A percentile compares a stretch with the other conserved stretches of the same genome.
Conservation (phyloP, 64 coral and sea anemone genomes). For the Astreopora myriophthalma region DNA sequence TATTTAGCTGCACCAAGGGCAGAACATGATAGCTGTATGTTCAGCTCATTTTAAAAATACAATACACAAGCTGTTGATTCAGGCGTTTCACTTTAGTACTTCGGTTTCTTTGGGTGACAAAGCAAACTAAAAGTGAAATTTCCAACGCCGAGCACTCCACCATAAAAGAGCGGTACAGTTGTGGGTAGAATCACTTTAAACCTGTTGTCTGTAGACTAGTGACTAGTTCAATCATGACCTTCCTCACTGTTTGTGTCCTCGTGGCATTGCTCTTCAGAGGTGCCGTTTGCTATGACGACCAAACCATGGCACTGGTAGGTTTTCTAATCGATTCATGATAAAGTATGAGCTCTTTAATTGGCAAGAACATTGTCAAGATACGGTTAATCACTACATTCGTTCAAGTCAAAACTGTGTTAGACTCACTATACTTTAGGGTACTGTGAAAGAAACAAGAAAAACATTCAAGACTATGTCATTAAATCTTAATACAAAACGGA, state of each 20-base stretch:
- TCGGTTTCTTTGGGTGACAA: background rate
- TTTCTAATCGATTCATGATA: background rate
- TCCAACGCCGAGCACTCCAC: background rate
- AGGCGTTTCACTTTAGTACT: background rate
- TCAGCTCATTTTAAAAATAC: background rate
- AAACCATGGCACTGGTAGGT: slow-evolving; percentile 19
- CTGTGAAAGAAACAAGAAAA: no score
- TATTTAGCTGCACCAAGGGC: background rate
- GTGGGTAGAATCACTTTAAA: background rate
- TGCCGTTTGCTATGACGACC: background rate
- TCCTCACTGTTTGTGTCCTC: background rate
- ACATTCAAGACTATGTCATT: no score
- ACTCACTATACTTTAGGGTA: no score
- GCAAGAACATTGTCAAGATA: no score
- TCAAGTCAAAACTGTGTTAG: no score
- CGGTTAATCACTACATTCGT: no score
- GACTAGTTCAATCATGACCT: background rate
- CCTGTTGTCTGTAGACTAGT: background rate
- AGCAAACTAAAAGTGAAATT: background rate
- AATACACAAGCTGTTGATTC: background rate
- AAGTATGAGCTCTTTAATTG: no score
- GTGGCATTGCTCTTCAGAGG: background rate
- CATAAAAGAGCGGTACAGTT: background rate
- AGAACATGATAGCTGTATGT: background rate
- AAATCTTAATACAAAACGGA: no score